These are phyloP conservation scores for Papilio helenus DNA, from an alignment of 1,140 invertebrate genomes.

Conservation along the genomic window DNA sequence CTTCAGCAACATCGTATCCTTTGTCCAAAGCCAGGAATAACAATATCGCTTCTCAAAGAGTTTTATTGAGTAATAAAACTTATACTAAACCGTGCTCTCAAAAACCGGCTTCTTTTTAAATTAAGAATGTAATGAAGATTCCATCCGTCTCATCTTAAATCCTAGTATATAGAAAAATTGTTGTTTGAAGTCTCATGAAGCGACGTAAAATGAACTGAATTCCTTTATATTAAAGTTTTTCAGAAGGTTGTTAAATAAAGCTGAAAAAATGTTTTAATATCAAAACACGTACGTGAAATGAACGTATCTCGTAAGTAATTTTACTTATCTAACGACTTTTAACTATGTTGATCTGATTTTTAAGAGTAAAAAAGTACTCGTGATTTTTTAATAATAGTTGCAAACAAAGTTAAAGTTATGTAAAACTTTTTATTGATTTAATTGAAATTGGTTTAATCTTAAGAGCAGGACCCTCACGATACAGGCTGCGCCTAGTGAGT, in stretches of 20 bases:
- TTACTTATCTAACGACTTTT: too few species aligned
- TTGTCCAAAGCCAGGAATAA: background rate
- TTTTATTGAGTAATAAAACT: constrained; percentile 19
- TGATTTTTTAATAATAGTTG: too few species aligned
- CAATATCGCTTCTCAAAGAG: constrained; percentile 12
- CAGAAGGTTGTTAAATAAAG: background rate
- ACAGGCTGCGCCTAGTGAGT: too few species aligned
- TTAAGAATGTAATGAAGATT: constrained; percentile 13
- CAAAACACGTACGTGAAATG: too few species aligned
- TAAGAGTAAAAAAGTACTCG: too few species aligned
- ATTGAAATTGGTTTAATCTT: too few species aligned
- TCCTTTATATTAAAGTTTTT: constrained; percentile 18
- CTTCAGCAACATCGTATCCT: background rate
- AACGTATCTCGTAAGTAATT: too few species aligned
- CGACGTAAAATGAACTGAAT: constrained; percentile 2
- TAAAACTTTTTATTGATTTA: too few species aligned
- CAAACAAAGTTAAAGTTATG: too few species aligned
- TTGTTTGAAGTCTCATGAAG: constrained; percentile 6
- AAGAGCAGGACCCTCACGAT: too few species aligned
- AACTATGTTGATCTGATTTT: too few species aligned
- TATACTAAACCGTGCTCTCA: background rate
- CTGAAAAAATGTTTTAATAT: background rate
- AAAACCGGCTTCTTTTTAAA: constrained; percentile 1
- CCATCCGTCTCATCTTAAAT: constrained; percentile 2
- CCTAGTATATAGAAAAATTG: constrained; percentile 15